A percentile compares a stretch with the other conserved stretches of the same genome.
Conservation (phyloP, 2,888 invertebrate species). For the Caenorhabditis afra region DNA sequence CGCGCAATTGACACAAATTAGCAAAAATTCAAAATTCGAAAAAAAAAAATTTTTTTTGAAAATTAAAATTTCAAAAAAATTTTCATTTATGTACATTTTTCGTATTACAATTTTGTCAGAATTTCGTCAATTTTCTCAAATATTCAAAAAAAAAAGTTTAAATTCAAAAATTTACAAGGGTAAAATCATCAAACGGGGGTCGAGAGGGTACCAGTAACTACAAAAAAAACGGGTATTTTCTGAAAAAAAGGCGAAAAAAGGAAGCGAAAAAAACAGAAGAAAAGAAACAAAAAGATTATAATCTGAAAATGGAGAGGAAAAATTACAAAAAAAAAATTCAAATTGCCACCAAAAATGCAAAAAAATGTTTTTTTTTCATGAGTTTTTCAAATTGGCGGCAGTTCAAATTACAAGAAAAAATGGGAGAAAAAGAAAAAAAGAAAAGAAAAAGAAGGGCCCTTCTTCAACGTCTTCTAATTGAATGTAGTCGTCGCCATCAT, state of each 20-base stretch:
- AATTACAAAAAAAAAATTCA: neutral
- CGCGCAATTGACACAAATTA: no score
- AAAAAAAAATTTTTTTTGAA: no score
- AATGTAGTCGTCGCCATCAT: no score
- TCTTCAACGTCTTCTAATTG: no score
- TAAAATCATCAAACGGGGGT: no score
- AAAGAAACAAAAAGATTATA: no score
- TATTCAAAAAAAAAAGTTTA: neutral
- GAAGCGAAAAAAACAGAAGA: neutral
- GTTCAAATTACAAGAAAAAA: neutral
- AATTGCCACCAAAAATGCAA: neutral
- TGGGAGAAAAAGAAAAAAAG: neutral
- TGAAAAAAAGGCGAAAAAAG: neutral
- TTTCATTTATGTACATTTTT: no score
- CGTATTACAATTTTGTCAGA: no score
- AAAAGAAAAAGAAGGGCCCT: neutral
- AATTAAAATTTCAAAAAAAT: no score
- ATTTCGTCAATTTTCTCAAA: constrained; percentile 1
- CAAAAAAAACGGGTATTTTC: neutral
- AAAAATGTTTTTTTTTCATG: neutral
- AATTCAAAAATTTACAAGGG: neutral
- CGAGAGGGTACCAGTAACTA: constrained; percentile 16
- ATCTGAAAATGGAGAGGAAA: neutral
- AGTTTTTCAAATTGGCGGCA: neutral
- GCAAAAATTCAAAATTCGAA: neutral